These are phyloP conservation scores for Lordiphosa clarofinis DNA, from an alignment of 1,140 invertebrate species.

Conservation along the genomic window DNA sequence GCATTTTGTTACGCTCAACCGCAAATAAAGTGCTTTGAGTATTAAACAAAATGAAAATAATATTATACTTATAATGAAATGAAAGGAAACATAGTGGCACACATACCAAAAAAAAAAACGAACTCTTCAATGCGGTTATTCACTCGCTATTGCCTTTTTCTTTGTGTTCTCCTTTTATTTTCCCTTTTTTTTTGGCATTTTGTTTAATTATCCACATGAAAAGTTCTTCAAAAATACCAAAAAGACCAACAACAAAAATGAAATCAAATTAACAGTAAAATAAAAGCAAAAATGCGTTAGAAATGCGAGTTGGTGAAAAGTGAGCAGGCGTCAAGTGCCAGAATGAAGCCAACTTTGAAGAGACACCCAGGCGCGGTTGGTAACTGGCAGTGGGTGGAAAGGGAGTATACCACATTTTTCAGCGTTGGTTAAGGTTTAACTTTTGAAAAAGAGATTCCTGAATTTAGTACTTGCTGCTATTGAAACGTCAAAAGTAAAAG, in stretches of 20 bases:
- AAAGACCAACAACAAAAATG: slow-evolving; percentile 42
- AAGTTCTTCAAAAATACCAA: slow-evolving; percentile 56
- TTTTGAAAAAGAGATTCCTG: no score
- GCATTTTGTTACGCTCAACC: slow-evolving; percentile 23
- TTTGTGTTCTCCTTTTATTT: slow-evolving; percentile 6
- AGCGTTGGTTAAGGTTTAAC: no score
- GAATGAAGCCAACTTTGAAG: slow-evolving; percentile 60
- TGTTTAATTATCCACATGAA: slow-evolving; percentile 77
- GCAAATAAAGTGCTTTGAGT: slow-evolving; percentile 40
- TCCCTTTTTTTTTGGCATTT: slow-evolving; percentile 55
- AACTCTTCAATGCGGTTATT: slow-evolving; percentile 28
- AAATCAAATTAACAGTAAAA: slow-evolving; percentile 68
- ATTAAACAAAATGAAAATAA: slow-evolving; percentile 42
- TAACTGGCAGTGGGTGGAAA: no score
- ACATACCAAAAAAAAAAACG: slow-evolving; percentile 27
- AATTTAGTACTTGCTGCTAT: no score
- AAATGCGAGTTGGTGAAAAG: slow-evolving; percentile 40
- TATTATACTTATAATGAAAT: slow-evolving; percentile 41
- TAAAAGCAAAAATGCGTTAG: slow-evolving; percentile 67
- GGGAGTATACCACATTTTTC: no score
- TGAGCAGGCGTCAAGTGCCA: slow-evolving; percentile 41
- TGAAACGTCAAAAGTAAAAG: no score
- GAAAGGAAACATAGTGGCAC: slow-evolving; percentile 23
- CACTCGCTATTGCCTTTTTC: slow-evolving; percentile 18
- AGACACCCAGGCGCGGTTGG: slow-evolving; percentile 16